phyloP scores from a whole-genome alignment of 2,113 vertebrate genomes.

The Proterorhinus semilunaris region DNA sequence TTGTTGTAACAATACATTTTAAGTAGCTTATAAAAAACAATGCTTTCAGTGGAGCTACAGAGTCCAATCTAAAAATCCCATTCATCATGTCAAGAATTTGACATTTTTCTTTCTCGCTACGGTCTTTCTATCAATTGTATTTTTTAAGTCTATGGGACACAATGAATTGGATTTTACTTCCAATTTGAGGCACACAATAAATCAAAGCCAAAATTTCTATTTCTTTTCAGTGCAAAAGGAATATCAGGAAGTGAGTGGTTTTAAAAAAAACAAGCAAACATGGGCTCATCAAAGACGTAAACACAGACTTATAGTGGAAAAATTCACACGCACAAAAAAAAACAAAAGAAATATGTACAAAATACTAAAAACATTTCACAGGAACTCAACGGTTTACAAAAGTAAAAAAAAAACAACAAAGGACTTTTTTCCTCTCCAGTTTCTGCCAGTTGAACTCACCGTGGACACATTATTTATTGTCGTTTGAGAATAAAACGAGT shows the following conservation, averaged over 20 bases:
- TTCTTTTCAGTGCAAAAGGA: not conserved
- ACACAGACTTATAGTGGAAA: conserved; percentile 28
- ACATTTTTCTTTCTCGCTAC: too few relatives aligned
- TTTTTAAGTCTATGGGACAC: too few relatives aligned
- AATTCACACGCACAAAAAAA: conserved; percentile 44
- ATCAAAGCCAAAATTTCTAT: too few relatives aligned
- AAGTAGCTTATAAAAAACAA: too few relatives aligned
- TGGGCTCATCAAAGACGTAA: conserved; percentile 13
- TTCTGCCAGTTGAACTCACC: not conserved
- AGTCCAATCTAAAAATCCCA: too few relatives aligned
- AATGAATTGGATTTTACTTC: too few relatives aligned
- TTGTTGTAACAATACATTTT: too few relatives aligned
- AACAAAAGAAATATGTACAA: conserved; percentile 72
- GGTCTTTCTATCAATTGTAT: too few relatives aligned
- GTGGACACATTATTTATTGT: conserved; percentile 15
- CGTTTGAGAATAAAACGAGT: not conserved
- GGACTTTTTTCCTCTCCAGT: conserved; percentile 9
- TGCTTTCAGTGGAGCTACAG: too few relatives aligned
- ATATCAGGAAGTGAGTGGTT: not conserved
- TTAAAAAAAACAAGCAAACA: conserved; percentile 2
- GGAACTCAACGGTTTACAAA: conserved; percentile 46
- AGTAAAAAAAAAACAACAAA: conserved; percentile 6
- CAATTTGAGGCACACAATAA: too few relatives aligned
- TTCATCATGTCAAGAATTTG: too few relatives aligned
- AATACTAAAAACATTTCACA: conserved; percentile 46